Evolutionary conservation across 30 jellyfish, hydroid and myxozoan species (phyloP).

Genomic region (Aurelia sp.): DNA sequence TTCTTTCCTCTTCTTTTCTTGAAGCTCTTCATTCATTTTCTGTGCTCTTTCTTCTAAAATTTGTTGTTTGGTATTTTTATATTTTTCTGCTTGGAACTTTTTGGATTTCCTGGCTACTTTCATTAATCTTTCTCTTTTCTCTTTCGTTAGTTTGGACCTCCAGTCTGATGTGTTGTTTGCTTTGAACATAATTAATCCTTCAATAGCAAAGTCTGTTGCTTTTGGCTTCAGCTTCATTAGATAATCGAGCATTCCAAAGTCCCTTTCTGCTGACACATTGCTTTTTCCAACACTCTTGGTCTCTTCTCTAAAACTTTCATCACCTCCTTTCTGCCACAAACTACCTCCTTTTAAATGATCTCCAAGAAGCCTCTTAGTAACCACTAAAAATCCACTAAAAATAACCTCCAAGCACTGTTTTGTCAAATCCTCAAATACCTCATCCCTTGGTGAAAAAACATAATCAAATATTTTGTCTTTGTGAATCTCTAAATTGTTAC

Average conservation of each 20-base stretch:
- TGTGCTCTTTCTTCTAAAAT: neutral
- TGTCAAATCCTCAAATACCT: neutral
- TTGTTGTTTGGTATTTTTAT: neutral
- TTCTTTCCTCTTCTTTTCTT: neutral
- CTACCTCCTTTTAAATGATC: slow-evolving; percentile 7
- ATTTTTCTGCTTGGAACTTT: neutral
- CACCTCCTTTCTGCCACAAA: neutral
- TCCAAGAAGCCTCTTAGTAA: neutral
- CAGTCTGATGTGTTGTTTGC: neutral
- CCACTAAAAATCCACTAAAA: slow-evolving; percentile 13
- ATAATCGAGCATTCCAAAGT: slow-evolving; percentile 26
- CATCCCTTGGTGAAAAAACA: neutral
- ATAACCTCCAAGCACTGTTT: slow-evolving; percentile 7
- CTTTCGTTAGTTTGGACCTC: neutral
- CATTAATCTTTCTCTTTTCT: neutral
- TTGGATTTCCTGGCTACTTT: slow-evolving; percentile 16
- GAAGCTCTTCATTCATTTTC: neutral
- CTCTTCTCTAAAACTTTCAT: slow-evolving; percentile 1
- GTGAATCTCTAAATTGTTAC: neutral
- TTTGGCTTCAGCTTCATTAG: slow-evolving; percentile 10
- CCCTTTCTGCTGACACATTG: slow-evolving; percentile 9
- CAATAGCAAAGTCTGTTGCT: neutral
- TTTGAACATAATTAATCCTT: slow-evolving; percentile 14
- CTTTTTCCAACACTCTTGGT: slow-evolving; percentile 1
- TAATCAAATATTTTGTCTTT: slow-evolving; percentile 1